Evolutionary conservation across 1,140 invertebrate species (phyloP).

Genomic region (Tetragonula clypearis): DNA sequence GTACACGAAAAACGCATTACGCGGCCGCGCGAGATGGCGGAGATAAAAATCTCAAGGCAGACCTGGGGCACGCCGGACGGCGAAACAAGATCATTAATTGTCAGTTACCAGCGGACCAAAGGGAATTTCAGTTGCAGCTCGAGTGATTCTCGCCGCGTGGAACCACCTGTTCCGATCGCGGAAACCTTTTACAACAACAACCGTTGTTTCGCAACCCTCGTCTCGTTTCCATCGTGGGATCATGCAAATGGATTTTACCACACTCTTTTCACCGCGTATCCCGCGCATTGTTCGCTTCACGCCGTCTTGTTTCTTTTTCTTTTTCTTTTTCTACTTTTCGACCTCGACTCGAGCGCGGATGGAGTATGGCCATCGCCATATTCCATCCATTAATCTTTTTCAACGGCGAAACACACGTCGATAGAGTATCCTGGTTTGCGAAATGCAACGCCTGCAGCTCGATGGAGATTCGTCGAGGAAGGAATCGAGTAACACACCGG

Average conservation of each 20-base stretch:
- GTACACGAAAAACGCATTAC: constrained; percentile 57
- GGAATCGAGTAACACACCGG: neutral
- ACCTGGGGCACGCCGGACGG: neutral
- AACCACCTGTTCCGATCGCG: constrained; percentile 52
- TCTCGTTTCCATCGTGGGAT: constrained; percentile 56
- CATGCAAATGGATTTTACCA: constrained; percentile 45
- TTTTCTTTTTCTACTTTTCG: neutral
- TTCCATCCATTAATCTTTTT: constrained; percentile 38
- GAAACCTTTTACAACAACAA: constrained; percentile 15
- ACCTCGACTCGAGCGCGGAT: neutral
- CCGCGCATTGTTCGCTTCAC: constrained; percentile 21
- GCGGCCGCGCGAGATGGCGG: constrained; percentile 9
- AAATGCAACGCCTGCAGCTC: neutral
- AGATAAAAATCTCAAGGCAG: constrained; percentile 49
- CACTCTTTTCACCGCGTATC: constrained; percentile 40
- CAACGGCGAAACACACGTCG: neutral
- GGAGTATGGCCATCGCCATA: neutral
- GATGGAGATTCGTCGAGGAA: neutral
- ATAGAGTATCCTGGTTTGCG: constrained; percentile 25
- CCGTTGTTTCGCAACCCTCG: constrained; percentile 56
- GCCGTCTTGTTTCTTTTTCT: neutral
- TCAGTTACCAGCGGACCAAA: neutral
- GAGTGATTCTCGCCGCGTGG: constrained; percentile 1
- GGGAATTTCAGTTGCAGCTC: constrained; percentile 29
- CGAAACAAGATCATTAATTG: constrained; percentile 48